Base-by-base conservation (phyloP, 1,140 invertebrate species). In the Brachionus sp. region DNA sequence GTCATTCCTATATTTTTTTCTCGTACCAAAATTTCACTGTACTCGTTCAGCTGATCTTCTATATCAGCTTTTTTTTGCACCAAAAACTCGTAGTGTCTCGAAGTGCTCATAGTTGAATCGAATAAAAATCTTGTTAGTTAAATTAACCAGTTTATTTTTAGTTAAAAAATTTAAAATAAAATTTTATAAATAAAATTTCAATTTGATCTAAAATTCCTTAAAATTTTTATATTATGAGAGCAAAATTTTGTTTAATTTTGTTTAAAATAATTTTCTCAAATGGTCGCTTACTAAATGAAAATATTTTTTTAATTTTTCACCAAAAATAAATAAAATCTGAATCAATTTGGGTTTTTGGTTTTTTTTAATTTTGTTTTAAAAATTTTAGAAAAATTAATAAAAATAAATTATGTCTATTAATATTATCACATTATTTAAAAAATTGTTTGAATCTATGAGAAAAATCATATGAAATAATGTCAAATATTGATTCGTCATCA, bases 1-100 rank as follows among this genome's bases (percentile, higher is more conserved):
- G 44, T 83, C 68, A 83, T 73, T 13, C 82, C 82, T 53, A 83
- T 39, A 37, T 83, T 83, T 44, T 77, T 42, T 75, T 83, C 77
- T 23, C 57, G n/a, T 12, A 68, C n/a, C 23, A 80, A 66, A 12
- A 80, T 37, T 80, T 80, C 46, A 57, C 37, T 80, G 9, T 42
- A 66, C 19, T 57, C 77, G 23, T 66, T 80, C n/a, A 80, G 9
- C 6, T 62, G 50, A 10, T 80, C 77, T 80, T 80, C 77, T 12
- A 80, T 80, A 23, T 80, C 46, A 12, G 35, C 25, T 35, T 66
- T 80, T 62, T 62, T 57, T 5, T 44, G 29, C 7, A 66, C 50
- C 19, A 80, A 44, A 80, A 42, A 39, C 13, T 80, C 77, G 19
- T 80, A 80, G 33, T 37, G 37, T 44, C 39, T 23, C 5, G 70